Conservation (phyloP, 2,888 invertebrate genomes). For the Schizaphis graminum region DNA sequence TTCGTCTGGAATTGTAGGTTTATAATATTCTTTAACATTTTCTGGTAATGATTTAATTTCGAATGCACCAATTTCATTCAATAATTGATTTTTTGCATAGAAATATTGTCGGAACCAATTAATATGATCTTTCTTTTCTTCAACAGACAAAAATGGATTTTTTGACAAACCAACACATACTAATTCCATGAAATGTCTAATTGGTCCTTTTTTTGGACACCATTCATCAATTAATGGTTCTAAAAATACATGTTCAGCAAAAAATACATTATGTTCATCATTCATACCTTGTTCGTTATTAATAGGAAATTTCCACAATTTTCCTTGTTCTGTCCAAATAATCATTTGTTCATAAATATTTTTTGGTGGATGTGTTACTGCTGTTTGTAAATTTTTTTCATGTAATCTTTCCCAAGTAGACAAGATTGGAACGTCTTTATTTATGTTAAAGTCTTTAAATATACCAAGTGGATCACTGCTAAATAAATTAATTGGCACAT, state of each 20-base stretch:
- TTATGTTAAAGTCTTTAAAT: conserved; percentile 72
- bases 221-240: conserved; percentile 87
- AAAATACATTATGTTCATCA: conserved; percentile 79
- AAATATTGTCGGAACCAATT: conserved; percentile 94
- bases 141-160: conserved; percentile 89
- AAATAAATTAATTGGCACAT: conserved; percentile 75
- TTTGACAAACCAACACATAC: conserved; percentile 94
- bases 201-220: conserved; percentile 92
- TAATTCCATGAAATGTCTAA: conserved; percentile 97
- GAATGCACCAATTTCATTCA: conserved; percentile 77
- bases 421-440: conserved; percentile 71
- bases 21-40: conserved; percentile 57
- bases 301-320: conserved; percentile 97
- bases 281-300: conserved; percentile 92
- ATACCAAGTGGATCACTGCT: conserved; percentile 77
- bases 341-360: conserved; percentile 96
- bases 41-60: conserved; percentile 62
- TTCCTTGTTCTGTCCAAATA: conserved; percentile 93
- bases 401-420: conserved; percentile 80
- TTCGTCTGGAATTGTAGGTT: conserved; percentile 46
- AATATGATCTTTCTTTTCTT: conserved; percentile 90
- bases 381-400: conserved; percentile 78
- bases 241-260: conserved; percentile 95
- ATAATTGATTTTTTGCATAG: conserved; percentile 80
- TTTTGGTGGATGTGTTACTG: conserved; percentile 80